These are phyloP conservation scores for Leptopilina boulardi DNA, from an alignment of 1,140 invertebrate species.

Conservation along the genomic window DNA sequence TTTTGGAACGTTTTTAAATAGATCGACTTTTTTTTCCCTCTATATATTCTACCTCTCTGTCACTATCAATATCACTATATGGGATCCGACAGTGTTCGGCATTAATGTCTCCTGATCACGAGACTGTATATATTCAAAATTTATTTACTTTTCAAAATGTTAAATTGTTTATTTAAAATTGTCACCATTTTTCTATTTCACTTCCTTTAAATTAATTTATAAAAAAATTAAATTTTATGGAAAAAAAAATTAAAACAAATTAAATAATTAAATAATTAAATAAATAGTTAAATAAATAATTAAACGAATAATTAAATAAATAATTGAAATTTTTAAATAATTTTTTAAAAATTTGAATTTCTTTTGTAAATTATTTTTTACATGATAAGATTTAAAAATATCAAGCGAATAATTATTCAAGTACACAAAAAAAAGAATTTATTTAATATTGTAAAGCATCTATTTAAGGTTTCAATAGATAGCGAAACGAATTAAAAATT, in stretches of 20 bases:
- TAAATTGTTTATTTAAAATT: too few species aligned
- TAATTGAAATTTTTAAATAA: too few species aligned
- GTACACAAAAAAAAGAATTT: not conserved
- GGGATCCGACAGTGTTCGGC: not conserved
- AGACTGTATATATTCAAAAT: not conserved
- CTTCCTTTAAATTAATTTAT: too few species aligned
- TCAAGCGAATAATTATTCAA: not conserved
- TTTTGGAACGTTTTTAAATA: not conserved
- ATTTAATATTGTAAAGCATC: not conserved
- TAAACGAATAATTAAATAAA: too few species aligned
- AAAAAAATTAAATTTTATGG: too few species aligned
- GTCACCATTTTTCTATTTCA: too few species aligned
- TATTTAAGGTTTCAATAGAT: not conserved
- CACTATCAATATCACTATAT: not conserved
- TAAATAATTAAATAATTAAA: too few species aligned
- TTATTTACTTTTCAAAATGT: too few species aligned
- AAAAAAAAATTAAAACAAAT: too few species aligned
- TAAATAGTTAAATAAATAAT: too few species aligned
- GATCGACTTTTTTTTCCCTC: not conserved
- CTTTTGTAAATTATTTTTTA: too few species aligned
- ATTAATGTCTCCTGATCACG: conserved; percentile 16
- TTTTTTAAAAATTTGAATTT: not conserved
- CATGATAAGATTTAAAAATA: too few species aligned
- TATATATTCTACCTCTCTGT: not conserved
- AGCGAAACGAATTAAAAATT: not conserved